phyloP scores from a whole-genome alignment of 2,888 invertebrate genomes.

The Phortica magna region DNA sequence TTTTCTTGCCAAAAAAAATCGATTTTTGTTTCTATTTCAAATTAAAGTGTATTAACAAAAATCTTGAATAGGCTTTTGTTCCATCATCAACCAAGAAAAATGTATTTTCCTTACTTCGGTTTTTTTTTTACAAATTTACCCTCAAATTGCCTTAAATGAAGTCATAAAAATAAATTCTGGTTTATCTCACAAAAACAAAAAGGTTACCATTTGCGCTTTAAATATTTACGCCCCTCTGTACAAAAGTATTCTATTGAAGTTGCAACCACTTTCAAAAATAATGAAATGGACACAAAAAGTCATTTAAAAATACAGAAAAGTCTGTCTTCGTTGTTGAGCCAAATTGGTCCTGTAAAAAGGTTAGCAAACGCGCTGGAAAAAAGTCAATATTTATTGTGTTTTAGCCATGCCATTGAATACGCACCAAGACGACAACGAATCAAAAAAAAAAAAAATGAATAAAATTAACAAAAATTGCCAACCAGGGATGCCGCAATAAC shows the following conservation, averaged over 20 bases:
- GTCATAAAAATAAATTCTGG: slow-evolving; percentile 22
- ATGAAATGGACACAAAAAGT: not conserved
- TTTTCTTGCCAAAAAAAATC: too few species aligned
- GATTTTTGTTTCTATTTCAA: too few species aligned
- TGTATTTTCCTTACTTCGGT: not conserved
- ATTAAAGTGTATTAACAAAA: too few species aligned
- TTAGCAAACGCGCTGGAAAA: not conserved
- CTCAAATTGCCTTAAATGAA: not conserved
- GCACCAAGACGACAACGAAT: not conserved
- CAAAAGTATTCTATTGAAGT: not conserved
- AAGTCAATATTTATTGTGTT: slow-evolving; percentile 12
- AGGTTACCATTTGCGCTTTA: not conserved
- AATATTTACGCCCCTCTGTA: not conserved
- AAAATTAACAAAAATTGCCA: slow-evolving; percentile 31
- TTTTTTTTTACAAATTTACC: not conserved
- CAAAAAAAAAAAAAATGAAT: not conserved
- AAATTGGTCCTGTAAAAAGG: not conserved
- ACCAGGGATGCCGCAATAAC: slow-evolving; percentile 54
- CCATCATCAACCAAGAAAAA: not conserved
- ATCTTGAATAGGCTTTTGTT: not conserved
- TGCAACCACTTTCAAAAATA: slow-evolving; percentile 2
- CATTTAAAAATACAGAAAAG: slow-evolving; percentile 23
- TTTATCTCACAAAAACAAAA: slow-evolving; percentile 11
- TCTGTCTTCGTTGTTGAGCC: not conserved
- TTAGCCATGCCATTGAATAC: slow-evolving; percentile 9